Evolutionary conservation across 1,140 invertebrate genomes (phyloP).

Genomic region (Cyclargus thomasi): DNA sequence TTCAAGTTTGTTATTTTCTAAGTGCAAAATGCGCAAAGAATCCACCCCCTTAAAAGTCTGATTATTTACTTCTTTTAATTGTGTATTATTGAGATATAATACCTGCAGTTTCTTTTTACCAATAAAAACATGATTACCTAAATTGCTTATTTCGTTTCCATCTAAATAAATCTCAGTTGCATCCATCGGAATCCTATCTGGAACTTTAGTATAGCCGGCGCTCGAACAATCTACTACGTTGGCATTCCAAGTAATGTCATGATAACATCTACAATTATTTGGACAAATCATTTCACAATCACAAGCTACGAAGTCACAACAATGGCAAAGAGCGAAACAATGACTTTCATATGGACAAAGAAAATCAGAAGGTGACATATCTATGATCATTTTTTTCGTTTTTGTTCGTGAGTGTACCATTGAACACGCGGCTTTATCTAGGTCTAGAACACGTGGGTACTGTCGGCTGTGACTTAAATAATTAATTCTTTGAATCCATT

Average conservation of each 20-base stretch:
- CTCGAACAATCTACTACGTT: conserved; percentile 93
- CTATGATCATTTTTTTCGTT: conserved; percentile 83
- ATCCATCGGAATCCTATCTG: conserved; percentile 90
- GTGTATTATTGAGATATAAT: conserved; percentile 88
- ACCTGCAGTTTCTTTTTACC: conserved; percentile 90
- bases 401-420: conserved; percentile 84
- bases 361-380: conserved; percentile 88
- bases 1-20: conserved; percentile 87
- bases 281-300: conserved; percentile 95
- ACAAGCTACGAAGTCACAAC: conserved; percentile 93
- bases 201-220: conserved; percentile 82
- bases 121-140: conserved; percentile 90
- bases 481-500: conserved; percentile 88
- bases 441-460: conserved; percentile 89
- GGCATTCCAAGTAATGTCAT: conserved; percentile 92
- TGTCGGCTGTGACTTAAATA: conserved; percentile 81
- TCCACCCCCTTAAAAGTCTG: conserved; percentile 89
- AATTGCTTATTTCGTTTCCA: conserved; percentile 86
- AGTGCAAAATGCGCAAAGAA: conserved; percentile 84
- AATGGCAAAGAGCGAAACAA: conserved; percentile 92
- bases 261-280: conserved; percentile 89
- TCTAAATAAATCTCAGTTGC: conserved; percentile 92
- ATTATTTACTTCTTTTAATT: conserved; percentile 86
- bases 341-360: conserved; percentile 91
- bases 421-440: conserved; percentile 88